These are phyloP conservation scores for Calameuta filiformis DNA, from an alignment of 2,888 invertebrate genomes.

Conservation along the genomic window DNA sequence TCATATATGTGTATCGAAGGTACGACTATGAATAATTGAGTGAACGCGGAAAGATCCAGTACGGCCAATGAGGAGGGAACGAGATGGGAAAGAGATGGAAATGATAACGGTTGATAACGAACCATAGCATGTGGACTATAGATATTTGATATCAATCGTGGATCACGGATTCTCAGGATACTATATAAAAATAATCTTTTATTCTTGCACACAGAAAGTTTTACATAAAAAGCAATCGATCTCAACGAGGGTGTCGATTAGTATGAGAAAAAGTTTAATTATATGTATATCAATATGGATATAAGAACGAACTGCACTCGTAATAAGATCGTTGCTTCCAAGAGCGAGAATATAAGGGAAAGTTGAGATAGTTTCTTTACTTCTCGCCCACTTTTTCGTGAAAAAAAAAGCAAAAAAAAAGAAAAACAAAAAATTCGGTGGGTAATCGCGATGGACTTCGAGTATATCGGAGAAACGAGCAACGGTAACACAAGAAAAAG, in stretches of 20 bases:
- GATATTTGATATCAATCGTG: not conserved
- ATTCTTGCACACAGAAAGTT: constrained; percentile 24
- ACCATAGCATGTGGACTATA: not conserved
- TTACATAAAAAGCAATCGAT: constrained; percentile 14
- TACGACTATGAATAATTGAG: constrained; percentile 43
- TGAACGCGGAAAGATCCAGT: constrained; percentile 13
- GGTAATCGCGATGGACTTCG: not conserved
- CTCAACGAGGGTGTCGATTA: not conserved
- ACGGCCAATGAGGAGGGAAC: not conserved
- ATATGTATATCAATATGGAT: not conserved
- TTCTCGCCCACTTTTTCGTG: not conserved
- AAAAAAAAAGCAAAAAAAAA: not conserved
- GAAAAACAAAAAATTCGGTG: not conserved
- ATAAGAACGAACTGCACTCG: not conserved
- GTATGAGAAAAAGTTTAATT: not conserved
- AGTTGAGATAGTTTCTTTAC: not conserved
- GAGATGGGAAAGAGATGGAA: not conserved
- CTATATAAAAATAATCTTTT: constrained; percentile 30
- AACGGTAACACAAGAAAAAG: constrained; percentile 1
- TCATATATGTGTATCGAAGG: constrained; percentile 21
- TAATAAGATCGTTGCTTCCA: not conserved
- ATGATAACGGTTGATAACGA: not conserved
- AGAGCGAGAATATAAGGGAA: not conserved
- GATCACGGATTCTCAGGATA: not conserved
- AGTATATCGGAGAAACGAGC: not conserved